Evolutionary conservation across 2,113 vertebrate species (phyloP), one percentile per base, ranked within the genome.

Genomic region (Arenaria interpres): DNA sequence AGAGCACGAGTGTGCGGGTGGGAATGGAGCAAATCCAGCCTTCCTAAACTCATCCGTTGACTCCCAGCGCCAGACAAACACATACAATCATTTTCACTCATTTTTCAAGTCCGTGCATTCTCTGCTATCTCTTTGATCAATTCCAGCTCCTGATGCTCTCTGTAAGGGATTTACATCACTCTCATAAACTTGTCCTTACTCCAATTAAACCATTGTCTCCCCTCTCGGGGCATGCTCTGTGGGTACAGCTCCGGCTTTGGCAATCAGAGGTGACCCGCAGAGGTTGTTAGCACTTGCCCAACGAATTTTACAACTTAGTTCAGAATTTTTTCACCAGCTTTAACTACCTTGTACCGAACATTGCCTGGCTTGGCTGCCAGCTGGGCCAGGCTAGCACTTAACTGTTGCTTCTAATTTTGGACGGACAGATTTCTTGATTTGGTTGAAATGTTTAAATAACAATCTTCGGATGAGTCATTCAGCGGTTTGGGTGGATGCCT

Each of bases 1-100:
- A 14, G 2, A 37, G 7, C 8, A 6, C 25, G 0, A 0, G 2
- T 12, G 19, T 8, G 28, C 1, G 5, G 14, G 17, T 25, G 50
- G 53, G 18, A 35, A 33, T 1, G 28, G 33, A 41, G 45, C 0
- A 30, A 76, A 25, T 2, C 32, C 13, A 8, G 11, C 37, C 64
- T 41, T 15, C 21, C 6, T 11, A 56, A 33, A 18, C 0, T 6
- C 71, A 41, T 2, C 48, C 71, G 4, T 1, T 3, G 27, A 3
- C 33, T 37, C 22, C 22, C 50, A 24, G 3, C 0, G 45, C 33
- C 56, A 27, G 45, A 27, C 13, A 30, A 71, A 4, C 17, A 18
- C 14, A 22, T 1, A 6, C 30, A 23, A 4, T 2, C 28, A 7
- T 46, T 64, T 32, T 48, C 50, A 66, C 5, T 16, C 25, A 2